Evolutionary conservation across 2,888 invertebrate species (phyloP).

Genomic region (Acheta domesticus): DNA sequence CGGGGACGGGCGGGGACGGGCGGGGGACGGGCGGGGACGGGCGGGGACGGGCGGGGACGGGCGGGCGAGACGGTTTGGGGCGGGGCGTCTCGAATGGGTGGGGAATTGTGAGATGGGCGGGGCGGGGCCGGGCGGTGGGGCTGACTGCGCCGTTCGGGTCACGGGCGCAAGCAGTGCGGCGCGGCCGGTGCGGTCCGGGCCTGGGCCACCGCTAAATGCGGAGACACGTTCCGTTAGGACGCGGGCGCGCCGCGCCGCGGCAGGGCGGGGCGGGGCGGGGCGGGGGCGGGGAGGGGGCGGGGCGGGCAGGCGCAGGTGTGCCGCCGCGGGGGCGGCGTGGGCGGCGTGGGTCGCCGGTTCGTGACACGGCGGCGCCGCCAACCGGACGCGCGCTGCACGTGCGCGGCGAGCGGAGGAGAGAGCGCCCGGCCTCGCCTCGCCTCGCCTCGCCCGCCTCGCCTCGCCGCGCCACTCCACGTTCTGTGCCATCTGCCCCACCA

Average conservation of each 20-base stretch:
- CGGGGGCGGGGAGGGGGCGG: neutral
- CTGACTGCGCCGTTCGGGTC: too few species aligned
- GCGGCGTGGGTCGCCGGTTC: conserved; percentile 4
- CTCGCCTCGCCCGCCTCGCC: neutral
- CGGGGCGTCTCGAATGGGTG: too few species aligned
- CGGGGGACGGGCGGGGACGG: too few species aligned
- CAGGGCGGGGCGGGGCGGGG: neutral
- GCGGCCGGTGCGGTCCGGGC: neutral
- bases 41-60: too few species aligned
- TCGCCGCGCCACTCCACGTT: too few species aligned
- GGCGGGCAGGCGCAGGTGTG: neutral
- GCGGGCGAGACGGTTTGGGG: too few species aligned
- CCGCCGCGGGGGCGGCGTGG: conserved; percentile 20
- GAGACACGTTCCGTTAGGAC: conserved; percentile 21
- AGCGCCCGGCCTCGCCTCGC: neutral
- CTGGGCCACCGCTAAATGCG: neutral
- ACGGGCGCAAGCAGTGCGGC: neutral
- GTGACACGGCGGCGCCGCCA: conserved; percentile 1
- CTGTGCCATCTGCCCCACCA: too few species aligned
- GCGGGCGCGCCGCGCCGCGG: neutral
- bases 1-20: too few species aligned
- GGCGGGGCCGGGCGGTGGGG: too few species aligned
- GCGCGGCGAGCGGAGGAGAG: neutral
- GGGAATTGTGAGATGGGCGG: too few species aligned
- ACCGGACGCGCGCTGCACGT: conserved; percentile 3